These are phyloP conservation scores for Eupithecia vulgata DNA, from an alignment of 2,888 invertebrate genomes.

Conservation along the genomic window DNA sequence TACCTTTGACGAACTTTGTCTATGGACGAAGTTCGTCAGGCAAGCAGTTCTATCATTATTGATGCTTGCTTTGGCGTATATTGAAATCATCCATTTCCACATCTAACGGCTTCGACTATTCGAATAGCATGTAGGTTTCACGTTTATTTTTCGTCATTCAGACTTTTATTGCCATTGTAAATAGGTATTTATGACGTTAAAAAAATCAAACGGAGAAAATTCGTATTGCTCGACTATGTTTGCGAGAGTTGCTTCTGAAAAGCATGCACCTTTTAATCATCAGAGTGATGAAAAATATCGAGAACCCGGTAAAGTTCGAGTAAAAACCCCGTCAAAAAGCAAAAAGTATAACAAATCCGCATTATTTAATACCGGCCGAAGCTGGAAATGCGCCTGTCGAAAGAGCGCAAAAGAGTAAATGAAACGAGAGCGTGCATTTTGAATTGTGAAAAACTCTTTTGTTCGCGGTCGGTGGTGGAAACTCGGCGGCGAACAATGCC, in stretches of 20 bases:
- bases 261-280: conserved; percentile 8
- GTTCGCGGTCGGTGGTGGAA: conserved; percentile 73
- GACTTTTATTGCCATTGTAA: neutral
- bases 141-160: neutral
- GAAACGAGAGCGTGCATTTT: conserved; percentile 82
- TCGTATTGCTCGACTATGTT: neutral
- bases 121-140: neutral
- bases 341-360: conserved; percentile 74
- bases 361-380: conserved; percentile 79
- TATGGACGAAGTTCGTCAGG: too few relatives aligned
- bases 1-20: too few relatives aligned
- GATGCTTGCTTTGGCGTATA: too few relatives aligned
- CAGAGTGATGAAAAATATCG: conserved; percentile 49
- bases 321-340: conserved; percentile 62
- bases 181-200: too few relatives aligned
- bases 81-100: too few relatives aligned
- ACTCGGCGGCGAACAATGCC: conserved; percentile 78
- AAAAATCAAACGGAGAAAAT: neutral
- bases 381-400: conserved; percentile 80
- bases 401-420: conserved; percentile 82
- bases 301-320: conserved; percentile 48
- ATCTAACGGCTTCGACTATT: neutral
- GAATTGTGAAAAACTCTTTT: conserved; percentile 82
- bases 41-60: too few relatives aligned
- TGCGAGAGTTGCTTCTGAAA: neutral